These are phyloP conservation scores for Antennarius maculatus DNA, from an alignment of 2,797 vertebrate genomes.

Conservation along the genomic window DNA sequence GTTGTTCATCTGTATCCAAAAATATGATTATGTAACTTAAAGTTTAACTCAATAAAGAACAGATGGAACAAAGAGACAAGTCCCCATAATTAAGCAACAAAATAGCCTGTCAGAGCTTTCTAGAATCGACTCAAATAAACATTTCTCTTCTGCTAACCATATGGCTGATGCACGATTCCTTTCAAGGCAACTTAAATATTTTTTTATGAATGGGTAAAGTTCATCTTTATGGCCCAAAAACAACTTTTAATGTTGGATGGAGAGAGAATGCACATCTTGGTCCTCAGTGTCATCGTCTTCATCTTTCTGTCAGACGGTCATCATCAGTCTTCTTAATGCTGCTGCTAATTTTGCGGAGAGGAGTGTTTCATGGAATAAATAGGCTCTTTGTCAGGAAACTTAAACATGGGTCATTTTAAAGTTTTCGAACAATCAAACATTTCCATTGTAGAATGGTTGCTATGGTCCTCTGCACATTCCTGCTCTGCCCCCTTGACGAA, in stretches of 20 bases:
- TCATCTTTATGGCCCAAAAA: not conserved
- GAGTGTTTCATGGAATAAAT: too few species aligned
- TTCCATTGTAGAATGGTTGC: too few species aligned
- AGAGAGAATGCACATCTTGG: not conserved
- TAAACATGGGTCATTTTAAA: too few species aligned
- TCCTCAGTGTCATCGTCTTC: too few species aligned
- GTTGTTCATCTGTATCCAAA: constrained; percentile 23
- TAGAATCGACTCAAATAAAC: not conserved
- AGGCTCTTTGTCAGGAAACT: too few species aligned
- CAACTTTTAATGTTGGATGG: not conserved
- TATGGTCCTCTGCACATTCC: too few species aligned
- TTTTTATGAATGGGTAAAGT: not conserved
- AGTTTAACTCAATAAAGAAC: constrained; percentile 21
- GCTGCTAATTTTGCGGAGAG: too few species aligned
- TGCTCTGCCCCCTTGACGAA: too few species aligned
- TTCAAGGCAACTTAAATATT: not conserved
- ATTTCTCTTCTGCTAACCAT: not conserved
- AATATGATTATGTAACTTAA: constrained; percentile 10
- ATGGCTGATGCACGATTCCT: not conserved
- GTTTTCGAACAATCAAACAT: too few species aligned
- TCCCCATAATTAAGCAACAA: constrained; percentile 14
- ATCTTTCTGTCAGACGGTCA: too few species aligned
- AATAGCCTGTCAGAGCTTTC: constrained; percentile 1
- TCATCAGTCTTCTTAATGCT: too few species aligned
- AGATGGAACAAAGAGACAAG: constrained; percentile 37